Conservation (phyloP, 1,140 invertebrate genomes). For the Saccostrea cuccullata region DNA sequence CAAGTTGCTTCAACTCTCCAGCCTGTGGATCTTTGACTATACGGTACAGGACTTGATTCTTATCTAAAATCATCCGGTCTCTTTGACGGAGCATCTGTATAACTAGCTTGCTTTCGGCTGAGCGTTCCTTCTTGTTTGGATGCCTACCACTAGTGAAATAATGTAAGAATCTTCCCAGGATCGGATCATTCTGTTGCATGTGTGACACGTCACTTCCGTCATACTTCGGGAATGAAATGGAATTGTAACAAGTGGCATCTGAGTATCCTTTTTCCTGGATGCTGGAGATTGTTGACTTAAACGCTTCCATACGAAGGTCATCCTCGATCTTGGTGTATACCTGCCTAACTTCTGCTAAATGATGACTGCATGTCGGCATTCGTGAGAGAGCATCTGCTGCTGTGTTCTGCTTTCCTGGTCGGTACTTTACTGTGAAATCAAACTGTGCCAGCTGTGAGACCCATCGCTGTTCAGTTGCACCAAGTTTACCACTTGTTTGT, state of each 20-base stretch:
- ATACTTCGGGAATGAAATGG: neutral
- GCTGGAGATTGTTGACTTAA: neutral
- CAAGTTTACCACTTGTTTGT: neutral
- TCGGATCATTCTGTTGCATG: constrained; percentile 25
- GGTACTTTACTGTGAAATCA: constrained; percentile 51
- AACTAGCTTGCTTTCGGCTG: neutral
- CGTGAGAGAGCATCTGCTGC: constrained; percentile 49
- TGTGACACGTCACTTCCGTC: neutral
- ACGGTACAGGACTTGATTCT: too few relatives aligned
- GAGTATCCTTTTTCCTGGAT: neutral
- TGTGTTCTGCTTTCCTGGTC: constrained; percentile 42
- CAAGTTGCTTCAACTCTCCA: neutral
- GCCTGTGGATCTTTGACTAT: too few relatives aligned
- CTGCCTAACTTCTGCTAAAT: neutral
- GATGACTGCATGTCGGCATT: constrained; percentile 21
- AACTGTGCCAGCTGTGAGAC: constrained; percentile 51
- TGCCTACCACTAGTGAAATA: constrained; percentile 10
- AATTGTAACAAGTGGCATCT: neutral
- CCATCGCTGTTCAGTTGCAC: constrained; percentile 57
- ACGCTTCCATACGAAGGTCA: neutral
- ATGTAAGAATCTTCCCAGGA: neutral
- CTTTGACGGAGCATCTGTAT: constrained; percentile 11
- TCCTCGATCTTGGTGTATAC: neutral
- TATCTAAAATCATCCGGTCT: too few relatives aligned
- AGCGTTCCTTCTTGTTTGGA: neutral